These are phyloP conservation scores for Apus apus DNA, from an alignment of 2,113 vertebrate genomes.

Conservation along the genomic window DNA sequence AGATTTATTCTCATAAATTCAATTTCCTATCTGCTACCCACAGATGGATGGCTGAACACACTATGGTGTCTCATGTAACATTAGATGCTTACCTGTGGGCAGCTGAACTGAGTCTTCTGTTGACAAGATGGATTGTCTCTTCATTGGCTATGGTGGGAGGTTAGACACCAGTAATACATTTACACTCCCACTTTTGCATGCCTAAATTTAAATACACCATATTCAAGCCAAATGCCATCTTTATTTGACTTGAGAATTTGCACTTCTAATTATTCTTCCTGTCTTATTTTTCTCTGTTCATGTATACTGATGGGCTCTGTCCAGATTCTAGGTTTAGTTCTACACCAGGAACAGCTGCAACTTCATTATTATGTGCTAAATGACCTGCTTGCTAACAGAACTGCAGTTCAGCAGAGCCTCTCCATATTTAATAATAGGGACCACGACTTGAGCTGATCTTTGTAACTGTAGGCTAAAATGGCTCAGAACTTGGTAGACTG, in stretches of 20 bases:
- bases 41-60: neutral
- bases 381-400: neutral
- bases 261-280: neutral
- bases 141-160: neutral
- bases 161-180: neutral
- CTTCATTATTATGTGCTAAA: neutral
- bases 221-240: neutral
- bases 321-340: neutral
- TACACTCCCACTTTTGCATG: neutral
- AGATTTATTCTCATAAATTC: neutral
- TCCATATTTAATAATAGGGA: neutral
- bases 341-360: neutral
- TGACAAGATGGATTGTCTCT: neutral
- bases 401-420: neutral
- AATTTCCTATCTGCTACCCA: neutral
- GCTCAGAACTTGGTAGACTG: neutral
- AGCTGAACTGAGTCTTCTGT: neutral
- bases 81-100: neutral
- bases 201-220: neutral
- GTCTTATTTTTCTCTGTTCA: neutral
- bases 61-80: neutral
- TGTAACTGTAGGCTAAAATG: neutral
- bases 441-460: neutral
- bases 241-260: neutral
- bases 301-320: neutral